Conservation (phyloP, 2,888 invertebrate species). For the Campoletis raptor region DNA sequence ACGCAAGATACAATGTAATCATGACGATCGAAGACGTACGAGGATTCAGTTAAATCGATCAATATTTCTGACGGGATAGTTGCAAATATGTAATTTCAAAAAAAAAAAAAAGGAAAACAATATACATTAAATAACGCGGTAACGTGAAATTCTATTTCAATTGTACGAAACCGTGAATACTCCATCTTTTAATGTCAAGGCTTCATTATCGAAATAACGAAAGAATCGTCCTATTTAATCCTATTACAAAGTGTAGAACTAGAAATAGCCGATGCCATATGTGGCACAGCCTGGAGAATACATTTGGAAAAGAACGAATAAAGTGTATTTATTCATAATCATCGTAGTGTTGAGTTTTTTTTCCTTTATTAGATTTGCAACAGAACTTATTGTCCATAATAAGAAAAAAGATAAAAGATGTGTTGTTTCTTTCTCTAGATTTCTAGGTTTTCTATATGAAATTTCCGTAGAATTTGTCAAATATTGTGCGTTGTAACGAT, state of each 20-base stretch:
- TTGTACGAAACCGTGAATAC: constrained; percentile 59
- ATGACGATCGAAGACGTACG: constrained; percentile 28
- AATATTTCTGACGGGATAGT: constrained; percentile 58
- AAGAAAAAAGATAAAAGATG: not conserved
- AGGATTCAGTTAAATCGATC: constrained; percentile 50
- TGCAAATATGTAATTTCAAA: constrained; percentile 61
- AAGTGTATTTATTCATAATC: constrained; percentile 66
- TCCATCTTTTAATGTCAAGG: constrained; percentile 82
- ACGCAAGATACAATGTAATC: constrained; percentile 57
- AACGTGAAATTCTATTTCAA: constrained; percentile 55
- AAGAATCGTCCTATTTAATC: constrained; percentile 67
- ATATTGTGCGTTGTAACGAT: too few relatives aligned
- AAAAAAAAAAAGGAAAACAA: constrained; percentile 35
- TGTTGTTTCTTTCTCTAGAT: too few relatives aligned
- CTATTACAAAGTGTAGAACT: constrained; percentile 65
- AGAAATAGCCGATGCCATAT: constrained; percentile 66
- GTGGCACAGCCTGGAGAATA: constrained; percentile 66
- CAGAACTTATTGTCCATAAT: not conserved
- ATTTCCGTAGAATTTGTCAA: too few relatives aligned
- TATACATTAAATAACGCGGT: constrained; percentile 60
- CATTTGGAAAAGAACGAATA: constrained; percentile 66
- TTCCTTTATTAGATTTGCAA: not conserved
- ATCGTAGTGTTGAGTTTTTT: constrained; percentile 18
- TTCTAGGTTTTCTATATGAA: too few relatives aligned
- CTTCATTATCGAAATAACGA: constrained; percentile 63